phyloP scores from a whole-genome alignment of 2,113 vertebrate genomes.

The Oreotragus oreotragus region DNA sequence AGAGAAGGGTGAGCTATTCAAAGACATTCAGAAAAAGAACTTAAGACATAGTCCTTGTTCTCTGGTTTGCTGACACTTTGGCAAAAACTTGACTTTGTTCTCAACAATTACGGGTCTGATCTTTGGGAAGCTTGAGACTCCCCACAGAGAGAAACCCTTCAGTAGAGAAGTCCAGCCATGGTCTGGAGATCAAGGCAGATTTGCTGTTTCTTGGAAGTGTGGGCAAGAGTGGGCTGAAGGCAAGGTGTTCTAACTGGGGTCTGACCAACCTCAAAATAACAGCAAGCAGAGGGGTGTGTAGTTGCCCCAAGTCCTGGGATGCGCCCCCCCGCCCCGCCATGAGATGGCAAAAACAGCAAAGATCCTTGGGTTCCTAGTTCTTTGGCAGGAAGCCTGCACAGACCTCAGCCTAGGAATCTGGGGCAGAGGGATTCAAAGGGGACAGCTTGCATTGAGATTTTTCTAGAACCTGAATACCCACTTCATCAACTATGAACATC shows the following conservation, averaged over 20 bases:
- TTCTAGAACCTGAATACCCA: not conserved
- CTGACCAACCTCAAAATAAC: not conserved
- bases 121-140: not conserved
- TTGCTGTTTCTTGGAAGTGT: conserved; percentile 1
- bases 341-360: not conserved
- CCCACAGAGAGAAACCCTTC: not conserved
- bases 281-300: not conserved
- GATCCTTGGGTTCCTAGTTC: not conserved
- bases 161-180: not conserved
- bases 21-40: not conserved
- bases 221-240: not conserved
- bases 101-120: not conserved
- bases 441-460: not conserved
- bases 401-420: not conserved
- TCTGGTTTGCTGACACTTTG: conserved; percentile 12
- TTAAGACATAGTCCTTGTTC: not conserved
- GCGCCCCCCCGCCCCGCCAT: not conserved
- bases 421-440: not conserved
- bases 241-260: not conserved
- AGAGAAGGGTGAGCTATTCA: not conserved
- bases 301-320: not conserved
- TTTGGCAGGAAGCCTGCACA: not conserved
- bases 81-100: conserved; percentile 36
- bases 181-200: not conserved
- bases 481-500: not conserved